Evolutionary conservation across 2,797 vertebrate genomes (phyloP), one percentile per base, ranked within the genome.

Genomic region (Fistularia commersonii): DNA sequence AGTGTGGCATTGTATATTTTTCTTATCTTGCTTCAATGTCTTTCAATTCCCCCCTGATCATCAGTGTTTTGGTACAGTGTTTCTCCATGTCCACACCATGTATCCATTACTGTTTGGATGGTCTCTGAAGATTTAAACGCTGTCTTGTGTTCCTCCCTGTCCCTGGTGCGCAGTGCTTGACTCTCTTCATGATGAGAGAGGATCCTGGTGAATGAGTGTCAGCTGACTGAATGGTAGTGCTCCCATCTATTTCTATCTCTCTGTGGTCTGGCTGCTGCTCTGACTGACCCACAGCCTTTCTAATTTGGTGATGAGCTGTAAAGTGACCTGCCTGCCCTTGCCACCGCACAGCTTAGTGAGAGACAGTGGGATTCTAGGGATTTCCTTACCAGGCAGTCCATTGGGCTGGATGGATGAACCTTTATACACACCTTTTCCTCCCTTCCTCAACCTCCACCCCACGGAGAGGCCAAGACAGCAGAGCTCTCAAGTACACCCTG

Each of bases 301-400:
- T 87, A 90, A 89, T 90, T 87, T 87, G 84, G 80, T 87, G 81
- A 90, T 88, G 87, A 87, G 81, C 86, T 86, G 88, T 89, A 90
- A 91, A 80, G 75, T 73, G 84, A 91, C 80, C 85, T 68, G 71
- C 55, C 60, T 68, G 78, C 64, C 81, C 86, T 63, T 46, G 39
- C 11, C 41, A 54, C 42, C 11, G 14, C 57, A 39, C 13, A 54
- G 54, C 72, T 57, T 59, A 10, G 31, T 41, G 58, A 79, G 66
- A 51, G 37, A 70, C 70, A 81, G 74, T 81, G 82, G 72, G 80
- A 84, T 85, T 86, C 79, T 77, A 77, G 77, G 84, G 86, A 81
- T 90, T 86, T 89, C 82, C 81, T 87, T 87, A 83, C 82, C 72
- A 47, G 35, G 34, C 58, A 14, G 45, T 48, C 68, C 64, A 64